These are phyloP conservation scores for Philhelius pedissequus DNA, from an alignment of 2,888 invertebrate species.

Conservation along the genomic window DNA sequence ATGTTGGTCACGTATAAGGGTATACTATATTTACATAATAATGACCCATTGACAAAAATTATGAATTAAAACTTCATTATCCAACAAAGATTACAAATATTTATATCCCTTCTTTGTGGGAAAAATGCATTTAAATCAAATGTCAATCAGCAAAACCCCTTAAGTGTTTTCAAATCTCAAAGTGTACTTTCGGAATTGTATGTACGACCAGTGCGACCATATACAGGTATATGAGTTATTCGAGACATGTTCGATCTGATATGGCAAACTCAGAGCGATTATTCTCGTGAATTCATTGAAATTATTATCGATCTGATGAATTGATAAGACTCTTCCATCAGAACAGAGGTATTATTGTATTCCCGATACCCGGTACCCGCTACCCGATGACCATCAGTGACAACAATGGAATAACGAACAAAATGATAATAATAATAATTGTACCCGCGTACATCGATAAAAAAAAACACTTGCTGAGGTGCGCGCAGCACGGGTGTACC, in stretches of 20 bases:
- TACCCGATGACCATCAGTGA: constrained; percentile 12
- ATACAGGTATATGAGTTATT: constrained; percentile 19
- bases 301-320: constrained; percentile 67
- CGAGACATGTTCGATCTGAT: constrained; percentile 64
- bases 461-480: constrained; percentile 57
- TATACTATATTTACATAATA: too few species aligned
- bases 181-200: too few species aligned
- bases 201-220: too few species aligned
- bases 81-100: background rate
- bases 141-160: constrained; percentile 27
- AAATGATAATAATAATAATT: constrained; percentile 58
- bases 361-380: constrained; percentile 36
- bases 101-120: background rate
- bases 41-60: too few species aligned
- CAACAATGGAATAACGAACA: constrained; percentile 42
- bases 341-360: constrained; percentile 36
- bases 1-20: too few species aligned
- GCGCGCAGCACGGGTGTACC: constrained; percentile 43
- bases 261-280: constrained; percentile 62
- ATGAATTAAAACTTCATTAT: too few species aligned
- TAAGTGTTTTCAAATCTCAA: background rate
- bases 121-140: constrained; percentile 25
- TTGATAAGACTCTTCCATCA: constrained; percentile 51
- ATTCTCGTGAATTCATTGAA: constrained; percentile 68
- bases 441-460: constrained; percentile 53